phyloP scores from a whole-genome alignment of 2,888 invertebrate species.

The Escarpia spicata region DNA sequence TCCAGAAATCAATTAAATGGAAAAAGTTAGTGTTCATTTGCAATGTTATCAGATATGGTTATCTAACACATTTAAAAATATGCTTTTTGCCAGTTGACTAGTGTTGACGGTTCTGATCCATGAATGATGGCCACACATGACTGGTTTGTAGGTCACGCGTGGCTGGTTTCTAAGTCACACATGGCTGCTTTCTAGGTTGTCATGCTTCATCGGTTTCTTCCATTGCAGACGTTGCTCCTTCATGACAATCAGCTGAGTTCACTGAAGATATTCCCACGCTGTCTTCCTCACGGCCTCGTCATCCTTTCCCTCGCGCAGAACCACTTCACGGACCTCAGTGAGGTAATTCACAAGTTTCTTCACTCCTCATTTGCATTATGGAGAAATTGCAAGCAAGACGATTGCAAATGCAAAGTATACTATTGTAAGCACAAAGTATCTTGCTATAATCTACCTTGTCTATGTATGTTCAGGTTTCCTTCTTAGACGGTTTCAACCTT shows the following conservation, averaged over 20 bases:
- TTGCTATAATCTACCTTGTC: too few relatives aligned
- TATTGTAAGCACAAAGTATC: too few relatives aligned
- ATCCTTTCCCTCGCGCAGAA: constrained; percentile 82
- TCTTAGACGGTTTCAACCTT: too few relatives aligned
- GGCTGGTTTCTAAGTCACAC: background rate
- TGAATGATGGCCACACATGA: background rate
- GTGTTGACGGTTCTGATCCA: background rate
- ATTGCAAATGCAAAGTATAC: too few relatives aligned
- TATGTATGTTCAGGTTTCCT: too few relatives aligned
- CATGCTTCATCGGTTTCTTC: constrained; percentile 14
- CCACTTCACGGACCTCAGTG: constrained; percentile 82
- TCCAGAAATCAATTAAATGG: background rate
- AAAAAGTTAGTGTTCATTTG: background rate
- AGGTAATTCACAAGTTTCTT: constrained; percentile 46
- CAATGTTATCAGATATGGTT: background rate
- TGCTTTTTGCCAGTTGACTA: background rate
- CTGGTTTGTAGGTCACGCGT: background rate
- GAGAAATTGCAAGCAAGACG: too few relatives aligned
- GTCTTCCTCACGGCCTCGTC: constrained; percentile 79
- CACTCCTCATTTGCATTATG: too few relatives aligned
- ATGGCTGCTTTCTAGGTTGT: background rate
- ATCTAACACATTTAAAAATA: background rate
- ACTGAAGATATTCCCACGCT: constrained; percentile 83
- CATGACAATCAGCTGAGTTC: constrained; percentile 87
- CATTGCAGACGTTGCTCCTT: constrained; percentile 79